Percentiles rank a stretch among this genome's conserved stretches.
These are phyloP conservation scores for Acropora yongei DNA, from an alignment of 64 coral and sea anemone genomes.

Conservation along the genomic window DNA sequence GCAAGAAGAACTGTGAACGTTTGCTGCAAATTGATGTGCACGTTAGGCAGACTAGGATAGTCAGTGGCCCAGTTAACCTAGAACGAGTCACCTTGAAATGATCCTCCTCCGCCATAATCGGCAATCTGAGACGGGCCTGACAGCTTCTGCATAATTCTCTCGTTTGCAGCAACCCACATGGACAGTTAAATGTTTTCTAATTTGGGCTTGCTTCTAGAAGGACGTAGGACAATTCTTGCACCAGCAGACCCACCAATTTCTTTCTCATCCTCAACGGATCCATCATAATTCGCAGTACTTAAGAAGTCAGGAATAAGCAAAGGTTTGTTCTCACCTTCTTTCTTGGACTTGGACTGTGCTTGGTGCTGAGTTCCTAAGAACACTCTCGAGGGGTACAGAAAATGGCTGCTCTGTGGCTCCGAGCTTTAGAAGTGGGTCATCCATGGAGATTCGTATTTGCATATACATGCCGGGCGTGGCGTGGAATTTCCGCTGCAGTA, in stretches of 20 bases:
- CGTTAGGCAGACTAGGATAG: no score
- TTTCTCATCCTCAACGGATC: conserved; percentile 16
- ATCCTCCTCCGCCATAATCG: no score
- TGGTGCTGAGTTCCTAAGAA: conserved; percentile 24
- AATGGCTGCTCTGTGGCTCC: not conserved
- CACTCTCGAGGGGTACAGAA: not conserved
- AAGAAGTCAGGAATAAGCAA: conserved; percentile 20
- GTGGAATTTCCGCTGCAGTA: not conserved
- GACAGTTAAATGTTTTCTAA: conserved; percentile 51
- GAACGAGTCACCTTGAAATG: no score
- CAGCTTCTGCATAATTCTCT: conserved; percentile 22
- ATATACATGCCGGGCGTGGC: not conserved
- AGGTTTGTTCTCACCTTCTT: conserved; percentile 24
- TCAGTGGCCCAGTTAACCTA: no score
- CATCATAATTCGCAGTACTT: not conserved
- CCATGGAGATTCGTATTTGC: not conserved
- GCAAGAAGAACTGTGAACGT: no score
- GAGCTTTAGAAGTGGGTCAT: not conserved
- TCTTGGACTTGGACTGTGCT: not conserved
- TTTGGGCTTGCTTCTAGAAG: conserved; percentile 37
- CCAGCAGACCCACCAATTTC: conserved; percentile 23
- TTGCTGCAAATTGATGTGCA: no score
- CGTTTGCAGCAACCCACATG: not conserved
- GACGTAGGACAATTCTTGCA: conserved; percentile 11
- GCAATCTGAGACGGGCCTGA: no score